Evolutionary conservation across 2,113 vertebrate species (phyloP).

Genomic region (Cranoglanis bouderius): DNA sequence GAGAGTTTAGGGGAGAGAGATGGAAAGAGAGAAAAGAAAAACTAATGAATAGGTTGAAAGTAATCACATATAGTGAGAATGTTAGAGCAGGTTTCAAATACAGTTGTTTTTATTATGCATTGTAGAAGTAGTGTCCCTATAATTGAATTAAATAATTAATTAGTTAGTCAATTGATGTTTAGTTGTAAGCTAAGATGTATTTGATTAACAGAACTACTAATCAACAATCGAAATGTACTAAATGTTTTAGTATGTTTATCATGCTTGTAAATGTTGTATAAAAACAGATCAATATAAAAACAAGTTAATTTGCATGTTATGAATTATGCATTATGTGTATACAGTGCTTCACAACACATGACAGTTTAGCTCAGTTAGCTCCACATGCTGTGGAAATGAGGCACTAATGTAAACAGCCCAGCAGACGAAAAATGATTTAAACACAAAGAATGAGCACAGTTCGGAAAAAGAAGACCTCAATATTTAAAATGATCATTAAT

Average conservation of each 20-base stretch:
- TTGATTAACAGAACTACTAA: neutral
- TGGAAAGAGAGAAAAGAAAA: slow-evolving; percentile 13
- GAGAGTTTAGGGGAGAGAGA: slow-evolving; percentile 21
- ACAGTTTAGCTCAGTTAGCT: neutral
- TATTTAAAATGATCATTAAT: neutral
- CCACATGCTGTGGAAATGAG: slow-evolving; percentile 37
- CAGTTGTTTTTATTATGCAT: neutral
- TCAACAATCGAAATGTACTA: neutral
- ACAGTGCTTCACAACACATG: neutral
- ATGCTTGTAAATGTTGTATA: neutral
- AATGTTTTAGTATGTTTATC: neutral
- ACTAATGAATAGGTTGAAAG: neutral
- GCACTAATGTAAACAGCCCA: slow-evolving; percentile 11
- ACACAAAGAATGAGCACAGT: slow-evolving; percentile 25
- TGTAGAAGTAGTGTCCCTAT: neutral
- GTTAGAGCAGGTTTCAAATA: neutral
- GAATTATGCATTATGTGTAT: neutral
- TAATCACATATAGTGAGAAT: neutral
- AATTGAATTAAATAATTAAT: neutral
- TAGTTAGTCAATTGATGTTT: neutral
- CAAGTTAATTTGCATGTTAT: neutral
- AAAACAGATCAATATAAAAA: neutral
- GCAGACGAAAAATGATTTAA: slow-evolving; percentile 45
- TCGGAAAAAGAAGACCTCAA: neutral
- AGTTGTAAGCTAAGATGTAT: neutral